Percentiles rank a stretch among this genome's conserved stretches.
Evolutionary conservation across 2,113 vertebrate species (phyloP).

Genomic region (Malurus cyaneus): DNA sequence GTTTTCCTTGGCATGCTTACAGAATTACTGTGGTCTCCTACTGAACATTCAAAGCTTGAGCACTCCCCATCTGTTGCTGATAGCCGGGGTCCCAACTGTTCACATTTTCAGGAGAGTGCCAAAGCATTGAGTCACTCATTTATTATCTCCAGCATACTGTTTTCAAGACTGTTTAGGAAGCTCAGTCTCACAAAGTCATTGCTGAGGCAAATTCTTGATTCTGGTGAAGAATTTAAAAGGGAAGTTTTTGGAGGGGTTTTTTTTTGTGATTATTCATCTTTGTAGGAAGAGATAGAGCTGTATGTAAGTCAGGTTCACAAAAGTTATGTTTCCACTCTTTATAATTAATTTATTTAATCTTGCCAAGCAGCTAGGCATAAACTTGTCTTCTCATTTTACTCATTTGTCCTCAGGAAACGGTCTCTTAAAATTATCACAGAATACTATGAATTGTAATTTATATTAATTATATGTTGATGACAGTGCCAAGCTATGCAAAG

Average conservation of each 20-base stretch:
- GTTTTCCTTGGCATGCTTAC: conserved; percentile 6
- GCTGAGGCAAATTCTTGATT: neutral
- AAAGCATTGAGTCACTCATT: conserved; percentile 32
- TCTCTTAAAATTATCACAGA: neutral
- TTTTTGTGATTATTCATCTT: neutral
- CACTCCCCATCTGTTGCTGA: conserved; percentile 47
- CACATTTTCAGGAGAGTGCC: conserved; percentile 11
- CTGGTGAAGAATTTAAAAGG: neutral
- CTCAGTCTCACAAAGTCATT: neutral
- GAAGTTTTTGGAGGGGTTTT: neutral
- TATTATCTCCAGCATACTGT: neutral
- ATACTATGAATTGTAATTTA: neutral
- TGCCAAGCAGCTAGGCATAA: neutral
- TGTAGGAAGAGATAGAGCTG: neutral
- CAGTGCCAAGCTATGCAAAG: neutral
- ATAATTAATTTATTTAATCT: neutral
- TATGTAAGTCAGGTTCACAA: neutral
- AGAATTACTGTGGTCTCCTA: conserved; percentile 4
- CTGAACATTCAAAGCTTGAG: conserved; percentile 33
- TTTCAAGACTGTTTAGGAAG: neutral
- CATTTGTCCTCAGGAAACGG: neutral
- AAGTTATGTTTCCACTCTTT: neutral
- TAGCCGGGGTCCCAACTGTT: conserved; percentile 50
- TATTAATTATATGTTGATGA: neutral
- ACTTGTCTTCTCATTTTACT: neutral